Evolutionary conservation across 1,140 invertebrate species (phyloP).

Genomic region (Gryllus bimaculatus): DNA sequence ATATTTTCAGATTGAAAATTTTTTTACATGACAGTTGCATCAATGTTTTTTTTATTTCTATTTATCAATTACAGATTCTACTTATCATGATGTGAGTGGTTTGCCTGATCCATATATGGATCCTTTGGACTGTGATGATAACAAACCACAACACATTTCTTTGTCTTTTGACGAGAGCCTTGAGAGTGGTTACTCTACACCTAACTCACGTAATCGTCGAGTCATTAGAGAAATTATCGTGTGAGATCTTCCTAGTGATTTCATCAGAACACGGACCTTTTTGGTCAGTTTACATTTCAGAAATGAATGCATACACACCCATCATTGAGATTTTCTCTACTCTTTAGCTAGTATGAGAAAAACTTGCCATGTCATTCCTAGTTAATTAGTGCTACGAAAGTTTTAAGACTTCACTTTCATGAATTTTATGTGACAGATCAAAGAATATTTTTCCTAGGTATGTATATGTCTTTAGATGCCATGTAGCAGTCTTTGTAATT

Average conservation of each 20-base stretch:
- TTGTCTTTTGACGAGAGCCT: slow-evolving; percentile 84
- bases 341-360: no score
- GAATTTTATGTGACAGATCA: no score
- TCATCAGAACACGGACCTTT: no score
- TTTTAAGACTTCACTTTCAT: no score
- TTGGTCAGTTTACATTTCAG: no score
- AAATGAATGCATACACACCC: no score
- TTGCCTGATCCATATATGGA: slow-evolving; percentile 79
- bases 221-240: slow-evolving; percentile 93
- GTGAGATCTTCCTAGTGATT: slow-evolving; percentile 39
- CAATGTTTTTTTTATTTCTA: not conserved
- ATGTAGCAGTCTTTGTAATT: no score
- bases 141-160: slow-evolving; percentile 61
- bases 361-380: no score
- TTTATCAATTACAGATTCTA: slow-evolving; percentile 58
- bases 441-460: no score
- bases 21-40: not conserved
- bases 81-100: slow-evolving; percentile 85
- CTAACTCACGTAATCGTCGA: slow-evolving; percentile 76
- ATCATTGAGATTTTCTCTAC: no score
- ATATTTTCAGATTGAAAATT: not conserved
- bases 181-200: slow-evolving; percentile 86
- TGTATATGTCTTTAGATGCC: no score
- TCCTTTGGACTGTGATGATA: slow-evolving; percentile 56
- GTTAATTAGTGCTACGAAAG: no score